These are phyloP conservation scores for Gobius niger DNA, from an alignment of 2,113 vertebrate genomes.

Conservation along the genomic window DNA sequence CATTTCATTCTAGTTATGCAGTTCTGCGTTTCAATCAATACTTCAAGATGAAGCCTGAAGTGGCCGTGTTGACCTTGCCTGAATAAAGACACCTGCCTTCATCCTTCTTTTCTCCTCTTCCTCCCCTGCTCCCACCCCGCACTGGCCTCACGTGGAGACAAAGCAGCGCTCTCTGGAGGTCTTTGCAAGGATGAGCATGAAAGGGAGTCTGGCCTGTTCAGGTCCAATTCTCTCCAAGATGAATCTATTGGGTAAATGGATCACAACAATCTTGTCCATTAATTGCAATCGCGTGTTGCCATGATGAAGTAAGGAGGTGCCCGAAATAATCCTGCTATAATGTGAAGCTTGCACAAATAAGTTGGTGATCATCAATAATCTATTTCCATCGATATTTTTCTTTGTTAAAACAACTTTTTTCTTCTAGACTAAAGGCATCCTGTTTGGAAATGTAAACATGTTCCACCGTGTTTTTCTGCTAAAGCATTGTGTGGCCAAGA, in stretches of 20 bases:
- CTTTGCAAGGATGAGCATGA: slow-evolving; percentile 34
- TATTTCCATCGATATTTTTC: no score
- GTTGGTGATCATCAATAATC: not conserved
- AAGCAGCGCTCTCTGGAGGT: slow-evolving; percentile 41
- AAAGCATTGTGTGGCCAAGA: no score
- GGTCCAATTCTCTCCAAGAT: slow-evolving; percentile 17
- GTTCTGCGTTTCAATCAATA: slow-evolving; percentile 95
- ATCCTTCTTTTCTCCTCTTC: slow-evolving; percentile 29
- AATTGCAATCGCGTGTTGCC: slow-evolving; percentile 11
- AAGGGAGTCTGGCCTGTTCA: slow-evolving; percentile 25
- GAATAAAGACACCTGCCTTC: slow-evolving; percentile 74
- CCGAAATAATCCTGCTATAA: slow-evolving; percentile 14
- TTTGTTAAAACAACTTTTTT: no score
- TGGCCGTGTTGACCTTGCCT: slow-evolving; percentile 82
- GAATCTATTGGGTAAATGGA: slow-evolving; percentile 10
- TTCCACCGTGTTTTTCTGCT: not conserved
- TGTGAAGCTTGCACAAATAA: slow-evolving; percentile 21
- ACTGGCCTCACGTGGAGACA: slow-evolving; percentile 21
- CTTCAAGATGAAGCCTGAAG: slow-evolving; percentile 95
- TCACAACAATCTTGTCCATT: slow-evolving; percentile 10
- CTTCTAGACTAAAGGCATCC: no score
- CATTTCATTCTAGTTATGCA: slow-evolving; percentile 82
- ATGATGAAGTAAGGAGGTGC: not conserved
- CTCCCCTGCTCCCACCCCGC: slow-evolving; percentile 41
- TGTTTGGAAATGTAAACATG: no score